phyloP scores from a whole-genome alignment of 2,113 vertebrate genomes.

The Percopsis transmontana region DNA sequence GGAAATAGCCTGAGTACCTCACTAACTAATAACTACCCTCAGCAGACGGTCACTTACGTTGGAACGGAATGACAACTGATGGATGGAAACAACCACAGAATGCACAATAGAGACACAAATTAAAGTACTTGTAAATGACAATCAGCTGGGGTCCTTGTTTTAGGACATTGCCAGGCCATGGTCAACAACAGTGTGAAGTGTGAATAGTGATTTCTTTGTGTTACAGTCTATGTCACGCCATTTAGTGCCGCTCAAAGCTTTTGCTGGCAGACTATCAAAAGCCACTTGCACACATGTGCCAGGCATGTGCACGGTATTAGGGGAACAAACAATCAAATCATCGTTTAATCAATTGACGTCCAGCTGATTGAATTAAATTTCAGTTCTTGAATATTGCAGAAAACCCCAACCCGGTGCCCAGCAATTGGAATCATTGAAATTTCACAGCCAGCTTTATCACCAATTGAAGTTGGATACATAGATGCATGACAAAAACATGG shows the following conservation, averaged over 20 bases:
- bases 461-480: too few relatives aligned
- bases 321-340: not conserved
- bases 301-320: not conserved
- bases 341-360: too few relatives aligned
- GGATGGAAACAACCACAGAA: not conserved
- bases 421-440: too few relatives aligned
- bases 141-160: too few relatives aligned
- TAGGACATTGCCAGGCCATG: too few relatives aligned
- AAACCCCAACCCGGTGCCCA: not conserved
- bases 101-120: not conserved
- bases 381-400: not conserved
- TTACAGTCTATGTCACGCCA: too few relatives aligned
- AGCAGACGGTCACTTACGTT: not conserved
- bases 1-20: slow-evolving; percentile 8
- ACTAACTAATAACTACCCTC: not conserved
- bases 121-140: not conserved
- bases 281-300: slow-evolving; percentile 1
- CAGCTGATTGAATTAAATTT: not conserved
- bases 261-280: not conserved
- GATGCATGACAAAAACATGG: not conserved
- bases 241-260: too few relatives aligned
- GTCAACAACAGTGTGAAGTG: too few relatives aligned
- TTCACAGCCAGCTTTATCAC: too few relatives aligned
- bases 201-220: too few relatives aligned
- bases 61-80: not conserved